Conservation (phyloP, 2,113 vertebrate species). For the Cheirogaleus medius region DNA sequence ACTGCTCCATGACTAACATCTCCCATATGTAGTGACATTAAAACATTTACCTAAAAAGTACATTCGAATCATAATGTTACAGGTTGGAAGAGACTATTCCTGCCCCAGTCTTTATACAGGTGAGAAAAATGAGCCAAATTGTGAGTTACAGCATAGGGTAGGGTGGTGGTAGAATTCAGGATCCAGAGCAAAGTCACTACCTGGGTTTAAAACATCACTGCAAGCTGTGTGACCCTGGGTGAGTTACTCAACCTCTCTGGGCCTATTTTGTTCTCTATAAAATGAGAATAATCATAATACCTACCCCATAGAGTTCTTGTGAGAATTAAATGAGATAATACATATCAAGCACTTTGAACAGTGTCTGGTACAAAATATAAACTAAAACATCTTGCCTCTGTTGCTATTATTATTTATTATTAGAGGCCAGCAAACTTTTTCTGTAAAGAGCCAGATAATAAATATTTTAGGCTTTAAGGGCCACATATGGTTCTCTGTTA, state of each 20-base stretch:
- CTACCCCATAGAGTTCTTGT: not conserved
- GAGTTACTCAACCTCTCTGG: not conserved
- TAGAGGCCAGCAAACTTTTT: not conserved
- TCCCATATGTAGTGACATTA: not conserved
- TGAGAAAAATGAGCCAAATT: not conserved
- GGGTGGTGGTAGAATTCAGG: not conserved
- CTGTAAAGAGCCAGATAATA: not conserved
- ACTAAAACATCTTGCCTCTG: not conserved
- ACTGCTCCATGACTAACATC: not conserved
- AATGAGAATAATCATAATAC: not conserved
- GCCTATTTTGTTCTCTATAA: not conserved
- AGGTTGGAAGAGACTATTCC: not conserved
- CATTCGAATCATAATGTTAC: not conserved
- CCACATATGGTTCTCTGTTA: not conserved
- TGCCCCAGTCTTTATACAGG: not conserved
- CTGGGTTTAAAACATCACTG: not conserved
- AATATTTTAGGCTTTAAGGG: not conserved
- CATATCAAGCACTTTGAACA: not conserved
- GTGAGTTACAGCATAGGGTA: no score
- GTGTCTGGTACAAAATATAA: not conserved
- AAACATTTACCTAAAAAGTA: not conserved
- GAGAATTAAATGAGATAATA: constrained; percentile 3
- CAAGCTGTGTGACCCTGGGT: not conserved
- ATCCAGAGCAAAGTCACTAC: not conserved
- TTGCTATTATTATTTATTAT: not conserved